These are phyloP conservation scores for Arremon brunneinucha DNA, from an alignment of 2,797 vertebrate genomes.

Conservation along the genomic window DNA sequence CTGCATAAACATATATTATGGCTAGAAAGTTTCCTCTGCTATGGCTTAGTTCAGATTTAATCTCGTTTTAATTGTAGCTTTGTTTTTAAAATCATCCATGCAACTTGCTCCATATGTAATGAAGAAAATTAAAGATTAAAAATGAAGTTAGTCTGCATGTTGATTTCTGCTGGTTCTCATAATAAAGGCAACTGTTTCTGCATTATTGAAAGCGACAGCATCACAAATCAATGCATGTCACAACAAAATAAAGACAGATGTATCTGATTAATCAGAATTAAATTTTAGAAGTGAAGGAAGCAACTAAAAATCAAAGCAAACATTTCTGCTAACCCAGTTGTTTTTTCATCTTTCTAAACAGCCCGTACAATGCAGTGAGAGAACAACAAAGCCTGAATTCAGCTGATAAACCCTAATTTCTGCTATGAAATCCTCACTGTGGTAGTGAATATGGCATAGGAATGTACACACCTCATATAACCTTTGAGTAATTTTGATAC, in stretches of 20 bases:
- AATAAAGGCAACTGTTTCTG: constrained; percentile 69
- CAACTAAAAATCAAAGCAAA: constrained; percentile 76
- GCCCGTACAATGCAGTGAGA: not conserved
- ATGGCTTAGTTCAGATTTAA: constrained; percentile 43
- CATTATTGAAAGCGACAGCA: constrained; percentile 68
- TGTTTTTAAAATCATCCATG: constrained; percentile 34
- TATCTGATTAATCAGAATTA: constrained; percentile 78
- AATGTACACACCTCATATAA: not conserved
- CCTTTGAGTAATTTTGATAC: not conserved
- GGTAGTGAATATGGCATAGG: not conserved
- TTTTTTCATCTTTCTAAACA: constrained; percentile 3
- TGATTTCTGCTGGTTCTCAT: constrained; percentile 61
- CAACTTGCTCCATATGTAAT: constrained; percentile 23
- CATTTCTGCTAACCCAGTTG: constrained; percentile 1
- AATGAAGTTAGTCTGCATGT: constrained; percentile 54
- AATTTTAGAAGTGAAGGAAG: constrained; percentile 70
- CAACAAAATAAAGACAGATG: constrained; percentile 74
- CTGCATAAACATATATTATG: not conserved
- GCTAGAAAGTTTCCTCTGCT: not conserved
- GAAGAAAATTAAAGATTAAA: constrained; percentile 49
- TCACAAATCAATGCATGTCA: constrained; percentile 76
- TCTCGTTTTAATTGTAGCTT: constrained; percentile 54
- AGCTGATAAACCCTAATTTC: not conserved
- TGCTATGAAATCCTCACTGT: not conserved
- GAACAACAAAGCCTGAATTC: constrained; percentile 3